Evolutionary conservation across 2,797 vertebrate genomes (phyloP).

Genomic region (Pangasius macronema): DNA sequence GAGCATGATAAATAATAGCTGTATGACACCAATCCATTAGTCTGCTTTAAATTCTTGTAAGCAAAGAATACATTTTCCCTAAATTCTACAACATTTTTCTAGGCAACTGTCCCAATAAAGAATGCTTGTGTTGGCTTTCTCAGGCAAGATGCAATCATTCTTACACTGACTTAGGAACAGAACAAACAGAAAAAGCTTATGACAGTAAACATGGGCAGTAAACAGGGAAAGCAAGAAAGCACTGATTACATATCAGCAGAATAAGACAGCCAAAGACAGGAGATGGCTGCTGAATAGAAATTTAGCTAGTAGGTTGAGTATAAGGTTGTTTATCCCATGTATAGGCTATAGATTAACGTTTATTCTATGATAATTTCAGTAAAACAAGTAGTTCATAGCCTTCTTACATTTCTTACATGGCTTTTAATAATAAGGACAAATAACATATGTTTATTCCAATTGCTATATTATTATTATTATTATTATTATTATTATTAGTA

Average conservation of each 20-base stretch:
- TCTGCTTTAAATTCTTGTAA: background rate
- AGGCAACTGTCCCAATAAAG: background rate
- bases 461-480: background rate
- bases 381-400: background rate
- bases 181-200: background rate
- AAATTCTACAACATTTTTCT: background rate
- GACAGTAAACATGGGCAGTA: slow-evolving; percentile 17
- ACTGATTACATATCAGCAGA: slow-evolving; percentile 8
- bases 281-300: background rate
- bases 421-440: background rate
- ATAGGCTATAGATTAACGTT: too few relatives aligned
- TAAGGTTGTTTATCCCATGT: background rate
- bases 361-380: background rate
- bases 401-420: background rate
- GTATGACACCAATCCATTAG: background rate
- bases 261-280: background rate
- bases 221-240: slow-evolving; percentile 17
- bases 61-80: background rate
- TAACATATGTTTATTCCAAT: background rate
- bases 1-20: too few relatives aligned
- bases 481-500: background rate
- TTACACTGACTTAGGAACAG: background rate
- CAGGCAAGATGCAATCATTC: background rate
- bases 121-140: background rate
- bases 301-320: too few relatives aligned